Conservation (phyloP, 2,888 invertebrate species). For the Pollenia amentaria region DNA sequence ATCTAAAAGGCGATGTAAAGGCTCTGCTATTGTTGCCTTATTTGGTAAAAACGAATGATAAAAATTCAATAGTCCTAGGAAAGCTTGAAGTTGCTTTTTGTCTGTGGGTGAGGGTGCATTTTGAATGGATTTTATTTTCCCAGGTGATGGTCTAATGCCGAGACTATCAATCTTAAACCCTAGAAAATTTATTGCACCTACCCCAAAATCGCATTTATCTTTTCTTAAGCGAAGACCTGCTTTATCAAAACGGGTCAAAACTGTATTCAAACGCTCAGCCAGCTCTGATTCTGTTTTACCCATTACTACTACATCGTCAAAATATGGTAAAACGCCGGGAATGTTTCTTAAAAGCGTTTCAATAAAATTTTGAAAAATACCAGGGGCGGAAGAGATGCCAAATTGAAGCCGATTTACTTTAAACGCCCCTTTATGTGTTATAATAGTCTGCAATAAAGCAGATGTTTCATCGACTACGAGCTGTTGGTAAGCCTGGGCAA, state of each 20-base stretch:
- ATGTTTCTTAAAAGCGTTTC: slow-evolving; percentile 49
- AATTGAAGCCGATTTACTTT: slow-evolving; percentile 76
- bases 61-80: too few species aligned
- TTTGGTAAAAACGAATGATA: too few species aligned
- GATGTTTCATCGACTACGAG: slow-evolving; percentile 78
- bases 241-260: too few species aligned
- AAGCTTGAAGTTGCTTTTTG: too few species aligned
- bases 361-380: slow-evolving; percentile 67
- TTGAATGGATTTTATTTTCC: too few species aligned
- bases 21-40: too few species aligned
- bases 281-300: slow-evolving; percentile 56
- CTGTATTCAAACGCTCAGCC: background rate
- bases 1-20: slow-evolving; percentile 65
- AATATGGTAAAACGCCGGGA: slow-evolving; percentile 54
- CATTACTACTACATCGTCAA: slow-evolving; percentile 66
- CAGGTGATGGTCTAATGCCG: slow-evolving; percentile 66
- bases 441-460: slow-evolving; percentile 78
- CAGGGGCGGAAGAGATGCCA: slow-evolving; percentile 72
- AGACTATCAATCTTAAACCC: slow-evolving; percentile 68
- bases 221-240: slow-evolving; percentile 56
- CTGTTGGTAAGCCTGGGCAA: slow-evolving; percentile 81
- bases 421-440: slow-evolving; percentile 80
- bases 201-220: slow-evolving; percentile 67
- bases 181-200: slow-evolving; percentile 63
- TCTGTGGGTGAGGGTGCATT: too few species aligned